phyloP scores from a whole-genome alignment of 1,140 invertebrate species.

The Dermatophagoides farinae region DNA sequence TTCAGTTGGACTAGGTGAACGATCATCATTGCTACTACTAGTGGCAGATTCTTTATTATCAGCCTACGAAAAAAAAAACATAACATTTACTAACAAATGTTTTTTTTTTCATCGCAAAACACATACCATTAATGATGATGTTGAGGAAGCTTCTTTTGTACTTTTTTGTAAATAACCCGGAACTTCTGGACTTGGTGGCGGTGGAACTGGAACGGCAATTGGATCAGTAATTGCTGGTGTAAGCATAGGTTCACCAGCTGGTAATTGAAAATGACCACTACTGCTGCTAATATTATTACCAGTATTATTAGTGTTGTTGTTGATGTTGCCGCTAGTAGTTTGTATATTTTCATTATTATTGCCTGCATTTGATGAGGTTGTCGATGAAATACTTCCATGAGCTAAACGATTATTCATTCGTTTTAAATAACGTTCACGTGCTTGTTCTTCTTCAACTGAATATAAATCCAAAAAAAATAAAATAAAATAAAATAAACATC shows the following conservation, averaged over 20 bases:
- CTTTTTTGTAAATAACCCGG: slow-evolving; percentile 7
- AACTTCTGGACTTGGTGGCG: slow-evolving; percentile 19
- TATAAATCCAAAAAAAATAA: too few species aligned
- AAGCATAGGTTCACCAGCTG: neutral
- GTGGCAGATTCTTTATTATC: neutral
- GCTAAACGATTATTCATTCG: slow-evolving; percentile 10
- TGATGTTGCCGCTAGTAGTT: neutral
- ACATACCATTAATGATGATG: neutral
- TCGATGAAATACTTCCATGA: slow-evolving; percentile 4
- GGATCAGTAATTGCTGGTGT: slow-evolving; percentile 9
- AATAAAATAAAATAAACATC: too few species aligned
- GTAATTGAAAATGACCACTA: neutral
- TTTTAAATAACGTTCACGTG: slow-evolving; percentile 16
- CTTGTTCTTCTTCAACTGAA: slow-evolving; percentile 21
- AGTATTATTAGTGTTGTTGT: neutral
- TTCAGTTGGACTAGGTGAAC: neutral
- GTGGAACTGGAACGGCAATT: slow-evolving; percentile 18
- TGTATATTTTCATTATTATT: neutral
- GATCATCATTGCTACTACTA: neutral
- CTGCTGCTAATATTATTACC: neutral
- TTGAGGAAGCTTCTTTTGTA: neutral
- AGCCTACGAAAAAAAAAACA: too few species aligned
- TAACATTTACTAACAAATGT: too few species aligned
- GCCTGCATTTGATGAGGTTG: neutral
- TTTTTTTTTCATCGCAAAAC: too few species aligned